These are phyloP conservation scores for Eptesicus fuscus DNA, from an alignment of 2,113 vertebrate species.

Conservation along the genomic window DNA sequence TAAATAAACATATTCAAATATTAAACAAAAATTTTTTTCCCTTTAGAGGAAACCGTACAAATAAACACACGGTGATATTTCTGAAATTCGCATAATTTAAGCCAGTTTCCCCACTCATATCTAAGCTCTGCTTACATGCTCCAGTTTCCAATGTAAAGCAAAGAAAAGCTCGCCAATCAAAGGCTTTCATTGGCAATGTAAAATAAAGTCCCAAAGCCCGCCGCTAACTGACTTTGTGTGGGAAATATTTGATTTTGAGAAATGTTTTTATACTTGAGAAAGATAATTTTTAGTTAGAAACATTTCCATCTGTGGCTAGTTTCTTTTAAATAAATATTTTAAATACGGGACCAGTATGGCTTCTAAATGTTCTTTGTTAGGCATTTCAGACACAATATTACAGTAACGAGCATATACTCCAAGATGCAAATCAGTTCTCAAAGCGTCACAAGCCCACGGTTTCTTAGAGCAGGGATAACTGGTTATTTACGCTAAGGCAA, in stretches of 20 bases:
- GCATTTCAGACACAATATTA: background rate
- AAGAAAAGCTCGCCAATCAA: constrained; percentile 49
- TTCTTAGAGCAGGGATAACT: background rate
- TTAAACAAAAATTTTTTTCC: constrained; percentile 46
- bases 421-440: background rate
- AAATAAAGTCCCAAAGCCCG: constrained; percentile 45
- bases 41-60: constrained; percentile 40
- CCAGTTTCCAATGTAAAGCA: constrained; percentile 36
- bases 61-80: constrained; percentile 57
- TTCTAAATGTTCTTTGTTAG: constrained; percentile 10
- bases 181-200: constrained; percentile 38
- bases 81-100: constrained; percentile 55
- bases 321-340: constrained; percentile 67
- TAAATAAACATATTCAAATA: constrained; percentile 57
- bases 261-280: constrained; percentile 65
- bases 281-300: constrained; percentile 80
- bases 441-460: background rate
- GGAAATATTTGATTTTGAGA: constrained; percentile 57
- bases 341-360: background rate
- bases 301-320: constrained; percentile 82
- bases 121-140: constrained; percentile 17
- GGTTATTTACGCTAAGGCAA: background rate
- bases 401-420: rapidly evolving
- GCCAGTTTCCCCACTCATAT: constrained; percentile 32
- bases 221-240: constrained; percentile 39